Percentiles rank a stretch among this genome's conserved stretches.
Evolutionary conservation across 1,140 invertebrate species (phyloP).

Genomic region (Bathynomus jamesi): DNA sequence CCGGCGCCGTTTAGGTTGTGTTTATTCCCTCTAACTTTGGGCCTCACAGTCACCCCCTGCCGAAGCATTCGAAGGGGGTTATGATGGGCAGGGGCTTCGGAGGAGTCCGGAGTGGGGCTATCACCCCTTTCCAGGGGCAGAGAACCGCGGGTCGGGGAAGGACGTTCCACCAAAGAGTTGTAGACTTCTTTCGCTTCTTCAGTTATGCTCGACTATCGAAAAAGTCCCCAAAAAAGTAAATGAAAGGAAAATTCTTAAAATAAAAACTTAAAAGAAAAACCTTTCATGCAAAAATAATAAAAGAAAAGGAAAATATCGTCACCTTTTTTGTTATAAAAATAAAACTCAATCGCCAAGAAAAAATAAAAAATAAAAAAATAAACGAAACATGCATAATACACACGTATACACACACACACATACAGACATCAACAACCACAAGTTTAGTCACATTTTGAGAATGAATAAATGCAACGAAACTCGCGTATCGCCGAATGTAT

Average conservation of each 20-base stretch:
- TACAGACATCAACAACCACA: no score
- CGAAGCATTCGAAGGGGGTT: conserved; percentile 68
- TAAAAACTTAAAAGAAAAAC: no score
- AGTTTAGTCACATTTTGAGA: no score
- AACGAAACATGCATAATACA: not conserved
- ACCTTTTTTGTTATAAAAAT: no score
- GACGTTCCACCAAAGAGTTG: conserved; percentile 70
- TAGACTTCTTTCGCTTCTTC: conserved; percentile 75
- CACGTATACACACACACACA: no score
- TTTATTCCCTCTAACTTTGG: conserved; percentile 53
- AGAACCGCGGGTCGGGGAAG: conserved; percentile 9
- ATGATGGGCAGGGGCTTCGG: conserved; percentile 39
- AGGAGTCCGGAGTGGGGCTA: conserved; percentile 37
- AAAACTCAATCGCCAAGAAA: no score
- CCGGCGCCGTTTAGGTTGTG: conserved; percentile 40
- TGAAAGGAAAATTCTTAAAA: no score
- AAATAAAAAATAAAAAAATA: not conserved
- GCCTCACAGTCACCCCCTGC: conserved; percentile 54
- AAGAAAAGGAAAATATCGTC: no score
- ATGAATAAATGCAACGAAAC: no score
- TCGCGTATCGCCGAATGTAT: no score
- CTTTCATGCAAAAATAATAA: no score
- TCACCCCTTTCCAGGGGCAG: not conserved
- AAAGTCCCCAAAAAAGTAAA: no score
- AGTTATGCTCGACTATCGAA: conserved; percentile 46